Percentiles rank a stretch among this genome's conserved stretches.
Conservation (phyloP, 2,888 invertebrate species). For the Xestia ashworthii region DNA sequence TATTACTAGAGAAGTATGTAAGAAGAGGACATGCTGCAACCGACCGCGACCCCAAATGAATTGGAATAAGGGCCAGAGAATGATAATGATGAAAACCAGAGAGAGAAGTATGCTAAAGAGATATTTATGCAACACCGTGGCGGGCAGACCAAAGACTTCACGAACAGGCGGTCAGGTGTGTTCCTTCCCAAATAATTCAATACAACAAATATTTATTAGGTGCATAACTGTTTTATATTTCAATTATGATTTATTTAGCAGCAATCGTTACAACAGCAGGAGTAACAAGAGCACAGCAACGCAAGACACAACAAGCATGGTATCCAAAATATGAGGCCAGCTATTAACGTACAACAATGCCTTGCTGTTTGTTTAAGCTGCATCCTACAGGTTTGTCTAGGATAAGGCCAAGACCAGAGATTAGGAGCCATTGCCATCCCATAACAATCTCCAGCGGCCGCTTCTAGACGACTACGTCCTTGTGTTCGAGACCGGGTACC, state of each 20-base stretch:
- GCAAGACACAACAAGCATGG: constrained; percentile 75
- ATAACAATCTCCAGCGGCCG: constrained; percentile 72
- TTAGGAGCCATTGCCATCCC: constrained; percentile 71
- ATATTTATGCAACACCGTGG: too few relatives aligned
- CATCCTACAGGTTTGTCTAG: constrained; percentile 59
- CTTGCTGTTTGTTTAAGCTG: constrained; percentile 61
- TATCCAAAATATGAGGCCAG: constrained; percentile 72
- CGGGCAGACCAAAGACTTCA: too few relatives aligned
- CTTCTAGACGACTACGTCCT: constrained; percentile 47
- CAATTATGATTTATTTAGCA: constrained; percentile 27
- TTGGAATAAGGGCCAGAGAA: too few relatives aligned
- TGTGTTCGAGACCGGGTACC: background rate
- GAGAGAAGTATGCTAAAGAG: too few relatives aligned
- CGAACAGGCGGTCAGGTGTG: too few relatives aligned
- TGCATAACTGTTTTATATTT: constrained; percentile 4
- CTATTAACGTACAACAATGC: constrained; percentile 63
- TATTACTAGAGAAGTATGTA: too few relatives aligned
- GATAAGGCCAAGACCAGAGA: constrained; percentile 72
- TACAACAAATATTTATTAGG: constrained; percentile 22
- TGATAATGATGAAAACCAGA: too few relatives aligned
- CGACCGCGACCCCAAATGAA: too few relatives aligned
- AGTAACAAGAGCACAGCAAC: constrained; percentile 70
- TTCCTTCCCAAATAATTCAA: background rate
- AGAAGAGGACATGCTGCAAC: too few relatives aligned
- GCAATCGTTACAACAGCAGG: constrained; percentile 64